These are phyloP conservation scores for Morpho deidamia DNA, from an alignment of 2,888 invertebrate species.

Conservation along the genomic window DNA sequence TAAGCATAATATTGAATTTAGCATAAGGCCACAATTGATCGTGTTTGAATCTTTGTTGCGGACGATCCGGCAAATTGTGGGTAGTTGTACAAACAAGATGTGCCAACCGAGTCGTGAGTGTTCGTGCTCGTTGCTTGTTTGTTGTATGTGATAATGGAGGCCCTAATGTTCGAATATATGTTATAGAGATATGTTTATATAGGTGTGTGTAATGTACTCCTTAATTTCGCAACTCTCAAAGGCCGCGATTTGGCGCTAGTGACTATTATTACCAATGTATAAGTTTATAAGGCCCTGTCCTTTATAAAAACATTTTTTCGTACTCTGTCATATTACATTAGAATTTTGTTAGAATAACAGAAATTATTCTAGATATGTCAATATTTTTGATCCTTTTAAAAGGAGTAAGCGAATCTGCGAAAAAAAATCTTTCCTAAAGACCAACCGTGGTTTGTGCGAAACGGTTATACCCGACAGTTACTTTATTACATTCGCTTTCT, in stretches of 20 bases:
- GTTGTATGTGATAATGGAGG: conserved; percentile 26
- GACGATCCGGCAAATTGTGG: conserved; percentile 1
- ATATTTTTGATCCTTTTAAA: no score
- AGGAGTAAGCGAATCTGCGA: no score
- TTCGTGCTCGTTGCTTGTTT: conserved; percentile 16
- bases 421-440: no score
- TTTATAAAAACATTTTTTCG: no score
- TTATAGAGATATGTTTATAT: not conserved
- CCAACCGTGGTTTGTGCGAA: no score
- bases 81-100: conserved; percentile 14
- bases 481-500: no score
- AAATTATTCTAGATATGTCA: no score
- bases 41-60: conserved; percentile 15
- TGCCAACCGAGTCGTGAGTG: conserved; percentile 16
- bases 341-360: no score
- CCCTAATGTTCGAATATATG: conserved; percentile 20
- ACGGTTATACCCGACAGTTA: no score
- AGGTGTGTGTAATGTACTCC: not conserved
- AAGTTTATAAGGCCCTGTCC: no score
- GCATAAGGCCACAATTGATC: conserved; percentile 17
- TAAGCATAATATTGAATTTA: conserved; percentile 56
- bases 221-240: not conserved
- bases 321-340: no score
- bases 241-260: not conserved
- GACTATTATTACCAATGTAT: not conserved